Evolutionary conservation across 2,113 vertebrate species (phyloP), one percentile per base, ranked within the genome.

Genomic region (Plestiodon gilberti): DNA sequence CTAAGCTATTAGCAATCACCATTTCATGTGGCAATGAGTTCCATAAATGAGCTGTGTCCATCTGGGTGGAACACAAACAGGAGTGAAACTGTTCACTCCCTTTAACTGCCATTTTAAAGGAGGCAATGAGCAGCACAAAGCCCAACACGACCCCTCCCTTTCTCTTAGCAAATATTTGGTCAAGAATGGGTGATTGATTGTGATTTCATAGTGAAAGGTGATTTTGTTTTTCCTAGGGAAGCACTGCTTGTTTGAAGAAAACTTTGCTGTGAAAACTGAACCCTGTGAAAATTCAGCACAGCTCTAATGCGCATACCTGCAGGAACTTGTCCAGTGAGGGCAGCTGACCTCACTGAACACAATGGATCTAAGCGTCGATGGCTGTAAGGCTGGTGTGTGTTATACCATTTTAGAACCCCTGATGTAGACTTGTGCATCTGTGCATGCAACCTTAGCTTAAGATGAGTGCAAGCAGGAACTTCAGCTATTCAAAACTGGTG

Each of bases 401-500:
- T n/a, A n/a, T 70, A 28, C 8, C 22, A 30, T 33, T 14, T 20
- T 61, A 70, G 78, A 33, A 33, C 52, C 13, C 25, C 23, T 25
- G 17, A 0, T 48, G 48, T 35, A 38, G 76, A 8, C 28, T 81
- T 65, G 33, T 35, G 52, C 62, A 22, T 62, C 23, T 4, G 23
- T 22, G 43, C 28, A 3, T 38, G 78, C 13, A 4, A 5, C 15
- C 38, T 76, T 75, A 4, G 57, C 30, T 75, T 38, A 62, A 52
- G 13, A 22, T 2, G 17, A 73, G 57, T 23, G 40, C 38, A 73
- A 84, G 75, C 82, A 75, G 70, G 14, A 57, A 67, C 43, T 75
- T 35, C 86, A 77, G 25, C 74, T 74, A 65, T 75, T 84, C 77
- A 65, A 80, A 84, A 84, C 25, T 62, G 59, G 0, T 20, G 71